Percentiles rank a stretch among this genome's conserved stretches.
Evolutionary conservation across 2,113 vertebrate genomes (phyloP).

Genomic region (Noctilio leporinus): DNA sequence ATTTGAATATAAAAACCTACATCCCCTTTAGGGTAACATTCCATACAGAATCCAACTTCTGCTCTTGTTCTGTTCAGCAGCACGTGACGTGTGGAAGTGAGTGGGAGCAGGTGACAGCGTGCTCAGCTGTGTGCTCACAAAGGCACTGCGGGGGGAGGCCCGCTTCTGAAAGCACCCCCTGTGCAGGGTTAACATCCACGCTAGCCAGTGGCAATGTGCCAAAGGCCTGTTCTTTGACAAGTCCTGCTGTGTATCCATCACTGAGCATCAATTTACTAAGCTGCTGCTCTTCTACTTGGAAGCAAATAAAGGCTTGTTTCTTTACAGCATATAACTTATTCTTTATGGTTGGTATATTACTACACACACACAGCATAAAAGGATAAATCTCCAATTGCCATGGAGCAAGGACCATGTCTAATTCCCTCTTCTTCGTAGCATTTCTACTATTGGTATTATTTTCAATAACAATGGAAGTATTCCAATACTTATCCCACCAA

Average conservation of each 20-base stretch:
- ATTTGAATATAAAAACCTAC: neutral
- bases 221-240: neutral
- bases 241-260: neutral
- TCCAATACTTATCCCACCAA: neutral
- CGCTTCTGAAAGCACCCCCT: neutral
- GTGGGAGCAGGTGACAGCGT: neutral
- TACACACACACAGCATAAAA: neutral
- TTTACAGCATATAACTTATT: neutral
- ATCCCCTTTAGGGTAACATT: neutral
- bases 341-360: neutral
- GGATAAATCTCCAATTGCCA: neutral
- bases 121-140: constrained; percentile 25
- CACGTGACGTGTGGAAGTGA: neutral
- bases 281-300: neutral
- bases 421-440: neutral
- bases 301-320: constrained; percentile 8
- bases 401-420: neutral
- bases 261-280: neutral
- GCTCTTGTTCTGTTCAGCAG: neutral
- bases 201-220: neutral
- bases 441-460: neutral
- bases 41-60: neutral
- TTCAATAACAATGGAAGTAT: constrained; percentile 28
- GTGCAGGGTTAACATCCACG: neutral
- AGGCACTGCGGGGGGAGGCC: neutral